These are phyloP conservation scores for Coelopa pilipes DNA, from an alignment of 2,888 invertebrate species.

Conservation along the genomic window DNA sequence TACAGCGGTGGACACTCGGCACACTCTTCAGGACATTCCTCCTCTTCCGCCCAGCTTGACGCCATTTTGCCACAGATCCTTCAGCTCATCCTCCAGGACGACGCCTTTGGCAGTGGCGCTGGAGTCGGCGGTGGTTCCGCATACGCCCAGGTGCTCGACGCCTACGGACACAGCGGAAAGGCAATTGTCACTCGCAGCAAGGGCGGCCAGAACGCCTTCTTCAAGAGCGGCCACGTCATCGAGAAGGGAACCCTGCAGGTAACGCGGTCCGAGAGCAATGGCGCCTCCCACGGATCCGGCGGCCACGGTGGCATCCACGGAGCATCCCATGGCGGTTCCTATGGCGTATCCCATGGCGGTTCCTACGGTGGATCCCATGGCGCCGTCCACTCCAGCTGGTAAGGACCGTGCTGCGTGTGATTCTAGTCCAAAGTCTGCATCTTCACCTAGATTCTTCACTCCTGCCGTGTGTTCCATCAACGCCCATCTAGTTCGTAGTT, in stretches of 20 bases:
- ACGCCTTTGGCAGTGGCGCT: constrained; percentile 41
- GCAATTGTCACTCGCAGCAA: constrained; percentile 52
- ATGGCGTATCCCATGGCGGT: constrained; percentile 12
- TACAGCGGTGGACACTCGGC: constrained; percentile 41
- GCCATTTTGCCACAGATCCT: constrained; percentile 58
- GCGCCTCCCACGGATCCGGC: constrained; percentile 33
- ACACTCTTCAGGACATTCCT: constrained; percentile 33
- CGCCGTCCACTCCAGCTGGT: constrained; percentile 10
- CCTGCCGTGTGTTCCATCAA: background rate
- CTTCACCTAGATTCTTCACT: background rate
- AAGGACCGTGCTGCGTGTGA: constrained; percentile 10
- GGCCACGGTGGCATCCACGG: constrained; percentile 37
- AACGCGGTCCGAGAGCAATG: constrained; percentile 41
- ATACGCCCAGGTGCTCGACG: constrained; percentile 50
- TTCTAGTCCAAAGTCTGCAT: constrained; percentile 16
- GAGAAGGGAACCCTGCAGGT: constrained; percentile 56
- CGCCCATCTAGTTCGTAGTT: constrained; percentile 7
- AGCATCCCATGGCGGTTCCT: background rate
- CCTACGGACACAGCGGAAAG: constrained; percentile 53
- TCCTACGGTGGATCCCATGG: no score
- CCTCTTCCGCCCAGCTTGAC: constrained; percentile 46
- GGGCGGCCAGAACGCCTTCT: constrained; percentile 47
- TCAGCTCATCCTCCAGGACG: constrained; percentile 54
- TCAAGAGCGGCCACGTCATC: constrained; percentile 57
- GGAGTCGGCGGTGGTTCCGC: constrained; percentile 35